Conservation (phyloP, 2,113 vertebrate species). For the Lepisosteus oculatus region DNA sequence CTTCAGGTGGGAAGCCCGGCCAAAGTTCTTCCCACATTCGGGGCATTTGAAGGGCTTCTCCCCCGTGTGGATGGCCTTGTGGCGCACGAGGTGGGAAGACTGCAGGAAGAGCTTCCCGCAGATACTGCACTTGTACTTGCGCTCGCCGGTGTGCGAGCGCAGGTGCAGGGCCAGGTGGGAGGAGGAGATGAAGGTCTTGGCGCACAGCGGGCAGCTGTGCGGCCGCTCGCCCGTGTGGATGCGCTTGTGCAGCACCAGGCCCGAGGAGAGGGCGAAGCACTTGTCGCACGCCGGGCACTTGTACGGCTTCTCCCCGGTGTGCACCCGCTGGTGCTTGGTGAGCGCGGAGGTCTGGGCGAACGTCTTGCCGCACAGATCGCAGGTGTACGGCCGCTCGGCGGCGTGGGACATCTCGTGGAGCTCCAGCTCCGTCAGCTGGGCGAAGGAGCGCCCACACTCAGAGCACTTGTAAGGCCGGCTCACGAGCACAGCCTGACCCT, state of each 20-base stretch:
- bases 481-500: not conserved
- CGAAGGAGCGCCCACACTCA: constrained; percentile 5
- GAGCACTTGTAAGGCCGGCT: constrained; percentile 14
- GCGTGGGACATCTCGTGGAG: not conserved
- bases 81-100: constrained; percentile 62
- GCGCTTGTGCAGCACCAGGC: constrained; percentile 39
- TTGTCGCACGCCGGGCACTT: constrained; percentile 46
- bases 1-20: constrained; percentile 66
- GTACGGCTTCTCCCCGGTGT: constrained; percentile 16
- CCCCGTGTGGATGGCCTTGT: constrained; percentile 63
- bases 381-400: not conserved
- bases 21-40: constrained; percentile 65
- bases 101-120: constrained; percentile 67
- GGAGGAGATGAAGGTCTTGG: constrained; percentile 64
- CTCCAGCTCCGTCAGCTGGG: constrained; percentile 8
- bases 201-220: constrained; percentile 54
- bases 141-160: constrained; percentile 55
- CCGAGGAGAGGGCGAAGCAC: constrained; percentile 26
- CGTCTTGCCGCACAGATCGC: constrained; percentile 14
- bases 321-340: constrained; percentile 14
- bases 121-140: constrained; percentile 52
- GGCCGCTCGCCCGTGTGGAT: constrained; percentile 47
- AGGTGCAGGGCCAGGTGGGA: constrained; percentile 62
- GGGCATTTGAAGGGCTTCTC: constrained; percentile 67
- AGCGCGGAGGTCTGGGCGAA: not conserved